phyloP scores from a whole-genome alignment of 2,113 vertebrate genomes.

The Symphodus melops region DNA sequence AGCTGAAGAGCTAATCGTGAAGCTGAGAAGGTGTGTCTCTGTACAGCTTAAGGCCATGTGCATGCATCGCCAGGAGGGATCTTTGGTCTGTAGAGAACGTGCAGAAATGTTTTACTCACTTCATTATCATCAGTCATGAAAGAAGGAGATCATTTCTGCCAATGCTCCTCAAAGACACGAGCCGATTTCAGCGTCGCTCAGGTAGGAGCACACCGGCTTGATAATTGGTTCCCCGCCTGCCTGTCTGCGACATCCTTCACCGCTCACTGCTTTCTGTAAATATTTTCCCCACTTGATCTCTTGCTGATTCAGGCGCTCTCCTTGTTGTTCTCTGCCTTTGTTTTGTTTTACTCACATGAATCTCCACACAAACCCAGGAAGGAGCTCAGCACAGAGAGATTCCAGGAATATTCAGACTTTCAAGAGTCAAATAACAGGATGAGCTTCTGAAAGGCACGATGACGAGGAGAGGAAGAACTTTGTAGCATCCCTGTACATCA shows the following conservation, averaged over 20 bases:
- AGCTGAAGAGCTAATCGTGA: conserved; percentile 29
- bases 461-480: background rate
- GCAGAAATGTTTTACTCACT: conserved; percentile 1
- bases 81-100: conserved; percentile 25
- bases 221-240: conserved; percentile 50
- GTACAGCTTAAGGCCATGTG: conserved; percentile 10
- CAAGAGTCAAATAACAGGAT: conserved; percentile 7
- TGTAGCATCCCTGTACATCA: conserved; percentile 5
- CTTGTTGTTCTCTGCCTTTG: conserved; percentile 22
- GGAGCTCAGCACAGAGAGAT: conserved; percentile 27
- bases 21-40: conserved; percentile 13
- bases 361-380: conserved; percentile 27
- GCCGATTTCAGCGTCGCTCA: conserved; percentile 18
- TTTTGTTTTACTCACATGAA: conserved; percentile 19
- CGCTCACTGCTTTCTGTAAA: conserved; percentile 31
- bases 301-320: conserved; percentile 8
- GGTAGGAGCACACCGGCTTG: conserved; percentile 1
- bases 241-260: conserved; percentile 31
- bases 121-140: conserved; percentile 3
- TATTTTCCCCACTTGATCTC: conserved; percentile 50
- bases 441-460: conserved; percentile 9
- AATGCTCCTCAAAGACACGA: conserved; percentile 32
- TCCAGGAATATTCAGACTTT: conserved; percentile 10
- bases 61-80: conserved; percentile 28
- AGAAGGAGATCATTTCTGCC: background rate